Conservation (phyloP, 2,797 vertebrate genomes). For the Pipistrellus kuhlii region DNA sequence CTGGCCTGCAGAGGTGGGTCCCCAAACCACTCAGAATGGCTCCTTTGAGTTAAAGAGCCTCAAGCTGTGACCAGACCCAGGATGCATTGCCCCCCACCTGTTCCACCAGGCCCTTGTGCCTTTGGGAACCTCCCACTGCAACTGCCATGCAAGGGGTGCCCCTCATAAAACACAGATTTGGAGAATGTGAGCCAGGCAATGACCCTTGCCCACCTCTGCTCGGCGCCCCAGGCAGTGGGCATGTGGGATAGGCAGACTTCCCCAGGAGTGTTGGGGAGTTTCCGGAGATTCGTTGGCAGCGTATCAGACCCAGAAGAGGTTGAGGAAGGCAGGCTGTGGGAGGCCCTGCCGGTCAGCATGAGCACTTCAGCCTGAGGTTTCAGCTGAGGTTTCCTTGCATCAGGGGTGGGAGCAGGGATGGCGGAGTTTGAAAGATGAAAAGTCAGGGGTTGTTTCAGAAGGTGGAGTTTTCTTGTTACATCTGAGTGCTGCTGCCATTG, state of each 20-base stretch:
- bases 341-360: fast-evolving
- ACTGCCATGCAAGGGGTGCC: fast-evolving
- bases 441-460: not conserved
- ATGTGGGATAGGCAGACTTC: fast-evolving
- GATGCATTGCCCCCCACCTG: not conserved
- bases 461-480: not conserved
- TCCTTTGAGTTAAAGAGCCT: not conserved
- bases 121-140: too few relatives aligned
- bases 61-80: not conserved
- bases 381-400: not conserved
- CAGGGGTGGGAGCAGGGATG: fast-evolving
- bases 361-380: not conserved
- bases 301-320: not conserved
- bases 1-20: not conserved
- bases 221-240: not conserved
- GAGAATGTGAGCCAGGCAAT: not conserved
- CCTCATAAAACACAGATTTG: not conserved
- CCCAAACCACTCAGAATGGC: not conserved
- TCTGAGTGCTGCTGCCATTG: not conserved
- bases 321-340: not conserved
- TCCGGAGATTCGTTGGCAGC: not conserved
- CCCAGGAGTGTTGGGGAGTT: not conserved
- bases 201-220: not conserved
- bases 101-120: not conserved
- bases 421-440: not conserved